Conservation (phyloP, 2,888 invertebrate species). For the Drosophila eohydei region DNA sequence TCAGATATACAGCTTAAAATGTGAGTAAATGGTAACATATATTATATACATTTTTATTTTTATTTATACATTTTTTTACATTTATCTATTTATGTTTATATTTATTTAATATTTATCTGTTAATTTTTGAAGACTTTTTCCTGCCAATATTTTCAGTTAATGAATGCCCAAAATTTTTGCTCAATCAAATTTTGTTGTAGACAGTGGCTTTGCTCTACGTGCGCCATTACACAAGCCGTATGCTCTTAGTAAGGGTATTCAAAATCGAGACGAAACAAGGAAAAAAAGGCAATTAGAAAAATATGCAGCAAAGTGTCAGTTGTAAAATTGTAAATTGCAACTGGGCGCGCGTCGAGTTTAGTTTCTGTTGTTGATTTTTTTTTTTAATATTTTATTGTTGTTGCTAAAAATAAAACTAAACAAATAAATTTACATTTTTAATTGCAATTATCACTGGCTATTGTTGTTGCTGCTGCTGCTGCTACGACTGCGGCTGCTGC, state of each 20-base stretch:
- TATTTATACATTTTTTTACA: no score
- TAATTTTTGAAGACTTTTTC: no score
- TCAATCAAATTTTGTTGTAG: no score
- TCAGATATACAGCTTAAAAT: no score
- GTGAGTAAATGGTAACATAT: no score
- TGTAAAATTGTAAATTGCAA: conserved; percentile 68
- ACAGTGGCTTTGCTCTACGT: no score
- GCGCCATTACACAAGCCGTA: not conserved
- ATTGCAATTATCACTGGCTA: conserved; percentile 75
- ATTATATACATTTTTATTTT: no score
- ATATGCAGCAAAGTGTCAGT: conserved; percentile 69
- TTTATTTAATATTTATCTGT: no score
- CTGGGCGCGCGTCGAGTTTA: conserved; percentile 71
- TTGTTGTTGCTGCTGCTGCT: conserved; percentile 51
- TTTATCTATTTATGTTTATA: no score
- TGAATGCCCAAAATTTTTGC: no score
- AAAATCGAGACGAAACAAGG: conserved; percentile 18
- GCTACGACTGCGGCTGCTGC: conserved; percentile 8
- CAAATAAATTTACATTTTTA: conserved; percentile 79
- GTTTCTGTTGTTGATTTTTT: conserved; percentile 26
- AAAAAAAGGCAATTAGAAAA: conserved; percentile 59
- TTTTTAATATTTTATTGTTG: conserved; percentile 43
- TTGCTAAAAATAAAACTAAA: conserved; percentile 75
- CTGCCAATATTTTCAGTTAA: no score
- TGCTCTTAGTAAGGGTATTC: conserved; percentile 7